Evolutionary conservation across 2,113 vertebrate species (phyloP).

Genomic region (Alouatta palliata): DNA sequence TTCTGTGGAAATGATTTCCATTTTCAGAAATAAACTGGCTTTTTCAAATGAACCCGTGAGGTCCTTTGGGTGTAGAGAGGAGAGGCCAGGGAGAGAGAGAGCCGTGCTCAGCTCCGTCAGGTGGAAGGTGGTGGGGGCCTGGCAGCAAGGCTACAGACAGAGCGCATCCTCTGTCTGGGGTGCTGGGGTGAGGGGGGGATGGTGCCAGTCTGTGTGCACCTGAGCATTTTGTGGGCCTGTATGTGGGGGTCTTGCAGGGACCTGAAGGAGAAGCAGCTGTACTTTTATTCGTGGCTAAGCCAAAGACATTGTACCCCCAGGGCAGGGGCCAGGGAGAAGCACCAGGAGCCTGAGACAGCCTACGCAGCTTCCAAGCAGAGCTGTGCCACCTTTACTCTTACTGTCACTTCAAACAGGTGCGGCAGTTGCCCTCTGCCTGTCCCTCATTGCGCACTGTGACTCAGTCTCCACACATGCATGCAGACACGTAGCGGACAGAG

Average conservation of each 20-base stretch:
- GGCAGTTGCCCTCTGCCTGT: neutral
- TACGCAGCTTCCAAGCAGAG: no score
- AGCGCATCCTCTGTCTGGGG: neutral
- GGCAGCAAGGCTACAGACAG: no score
- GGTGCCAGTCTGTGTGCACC: no score
- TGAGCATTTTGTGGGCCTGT: neutral
- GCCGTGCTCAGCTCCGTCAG: neutral
- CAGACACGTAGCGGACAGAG: no score
- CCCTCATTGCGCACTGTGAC: neutral
- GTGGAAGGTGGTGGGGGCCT: neutral
- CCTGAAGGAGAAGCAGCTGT: neutral
- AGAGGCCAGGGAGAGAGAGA: neutral
- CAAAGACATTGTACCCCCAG: neutral
- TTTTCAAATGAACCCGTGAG: neutral
- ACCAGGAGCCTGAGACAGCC: neutral
- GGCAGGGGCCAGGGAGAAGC: neutral
- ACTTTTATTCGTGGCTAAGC: neutral
- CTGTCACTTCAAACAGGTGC: neutral
- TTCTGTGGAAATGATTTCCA: neutral
- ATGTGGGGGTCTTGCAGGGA: neutral
- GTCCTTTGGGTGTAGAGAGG: neutral
- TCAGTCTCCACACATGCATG: neutral
- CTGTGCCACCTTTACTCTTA: neutral
- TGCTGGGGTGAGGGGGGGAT: neutral
- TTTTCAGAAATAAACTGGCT: neutral